Evolutionary conservation across 2,113 vertebrate species (phyloP).

Genomic region (Bothrops jararaca): DNA sequence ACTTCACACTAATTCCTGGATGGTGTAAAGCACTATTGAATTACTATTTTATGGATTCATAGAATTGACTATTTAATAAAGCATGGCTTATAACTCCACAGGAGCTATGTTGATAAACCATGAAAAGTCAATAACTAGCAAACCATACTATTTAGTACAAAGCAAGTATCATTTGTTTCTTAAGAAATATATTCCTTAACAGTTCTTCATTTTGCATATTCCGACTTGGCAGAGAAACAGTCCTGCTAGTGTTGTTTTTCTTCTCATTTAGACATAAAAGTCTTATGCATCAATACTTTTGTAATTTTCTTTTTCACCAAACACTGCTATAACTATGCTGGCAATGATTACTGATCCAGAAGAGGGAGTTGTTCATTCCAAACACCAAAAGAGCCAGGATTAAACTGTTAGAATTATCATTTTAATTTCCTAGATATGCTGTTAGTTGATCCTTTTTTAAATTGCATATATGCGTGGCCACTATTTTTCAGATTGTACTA

Average conservation of each 20-base stretch:
- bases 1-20: neutral
- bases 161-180: neutral
- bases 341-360: neutral
- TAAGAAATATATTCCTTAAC: neutral
- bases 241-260: neutral
- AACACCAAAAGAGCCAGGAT: neutral
- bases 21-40: neutral
- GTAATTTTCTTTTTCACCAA: neutral
- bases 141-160: neutral
- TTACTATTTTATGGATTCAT: neutral
- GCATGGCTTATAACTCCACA: neutral
- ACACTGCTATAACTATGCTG: neutral
- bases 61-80: neutral
- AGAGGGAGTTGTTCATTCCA: neutral
- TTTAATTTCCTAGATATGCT: neutral
- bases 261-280: neutral
- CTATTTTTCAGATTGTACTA: neutral
- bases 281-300: neutral
- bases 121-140: neutral
- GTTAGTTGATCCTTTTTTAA: neutral
- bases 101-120: neutral
- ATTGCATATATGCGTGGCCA: neutral
- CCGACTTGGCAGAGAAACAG: neutral
- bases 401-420: neutral
- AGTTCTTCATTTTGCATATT: neutral